Conservation (phyloP, 2,797 vertebrate genomes). For the Ptychadena robeensis region DNA sequence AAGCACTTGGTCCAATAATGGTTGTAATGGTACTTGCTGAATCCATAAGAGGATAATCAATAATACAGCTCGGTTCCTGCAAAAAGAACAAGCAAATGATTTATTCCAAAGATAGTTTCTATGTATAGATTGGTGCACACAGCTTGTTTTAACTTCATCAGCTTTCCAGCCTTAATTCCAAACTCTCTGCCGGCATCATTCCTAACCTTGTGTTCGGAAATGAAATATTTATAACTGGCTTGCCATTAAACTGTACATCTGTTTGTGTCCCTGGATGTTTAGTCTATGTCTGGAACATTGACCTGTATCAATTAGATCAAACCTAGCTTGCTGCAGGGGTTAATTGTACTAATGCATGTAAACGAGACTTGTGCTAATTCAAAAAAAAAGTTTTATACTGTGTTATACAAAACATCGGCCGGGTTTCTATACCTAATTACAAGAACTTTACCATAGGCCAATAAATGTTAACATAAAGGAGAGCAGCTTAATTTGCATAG, state of each 20-base stretch:
- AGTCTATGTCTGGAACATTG: conserved; percentile 12
- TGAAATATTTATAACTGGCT: conserved; percentile 51
- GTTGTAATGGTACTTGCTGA: conserved; percentile 88
- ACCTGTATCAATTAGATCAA: conserved; percentile 2
- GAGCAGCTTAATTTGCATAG: neutral
- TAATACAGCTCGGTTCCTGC: conserved; percentile 88
- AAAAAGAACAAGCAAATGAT: conserved; percentile 40
- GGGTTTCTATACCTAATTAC: neutral
- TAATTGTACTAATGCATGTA: conserved; percentile 22
- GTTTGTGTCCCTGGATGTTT: neutral
- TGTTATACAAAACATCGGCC: neutral
- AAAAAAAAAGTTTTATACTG: neutral
- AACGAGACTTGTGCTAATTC: neutral
- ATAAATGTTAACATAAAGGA: neutral
- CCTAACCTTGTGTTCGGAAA: conserved; percentile 41
- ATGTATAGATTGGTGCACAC: conserved; percentile 22
- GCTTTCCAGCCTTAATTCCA: neutral
- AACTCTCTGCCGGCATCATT: conserved; percentile 36
- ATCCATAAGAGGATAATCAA: conserved; percentile 89
- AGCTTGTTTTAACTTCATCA: conserved; percentile 39
- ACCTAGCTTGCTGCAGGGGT: conserved; percentile 5
- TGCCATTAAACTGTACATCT: conserved; percentile 7
- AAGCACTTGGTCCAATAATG: conserved; percentile 89
- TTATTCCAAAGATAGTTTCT: conserved; percentile 34
- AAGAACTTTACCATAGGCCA: neutral